These are phyloP conservation scores for Sarcophaga caerulescens DNA, from an alignment of 2,888 invertebrate genomes.

Conservation along the genomic window DNA sequence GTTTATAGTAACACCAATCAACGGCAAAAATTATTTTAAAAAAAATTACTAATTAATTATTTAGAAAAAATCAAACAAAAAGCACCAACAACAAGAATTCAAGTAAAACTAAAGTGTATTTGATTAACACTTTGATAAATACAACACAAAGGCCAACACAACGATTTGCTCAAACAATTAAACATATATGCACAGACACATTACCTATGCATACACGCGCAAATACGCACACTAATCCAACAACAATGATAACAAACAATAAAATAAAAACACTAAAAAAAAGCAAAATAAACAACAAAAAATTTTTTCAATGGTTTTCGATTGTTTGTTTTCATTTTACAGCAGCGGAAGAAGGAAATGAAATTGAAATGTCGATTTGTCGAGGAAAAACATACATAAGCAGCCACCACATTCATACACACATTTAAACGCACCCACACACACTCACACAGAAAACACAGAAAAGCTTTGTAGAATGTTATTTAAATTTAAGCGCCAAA, in stretches of 20 bases:
- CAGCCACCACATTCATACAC: too few species aligned
- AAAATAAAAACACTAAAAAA: constrained; percentile 48
- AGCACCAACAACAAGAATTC: background rate
- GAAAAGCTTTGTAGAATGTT: background rate
- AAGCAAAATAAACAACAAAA: constrained; percentile 31
- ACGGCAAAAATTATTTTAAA: background rate
- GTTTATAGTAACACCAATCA: too few species aligned
- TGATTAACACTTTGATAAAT: constrained; percentile 51
- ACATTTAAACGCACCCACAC: background rate
- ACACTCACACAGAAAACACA: too few species aligned
- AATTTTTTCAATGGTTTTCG: background rate
- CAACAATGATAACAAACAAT: background rate
- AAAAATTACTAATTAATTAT: constrained; percentile 34
- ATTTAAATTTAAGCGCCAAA: constrained; percentile 63
- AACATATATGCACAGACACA: background rate
- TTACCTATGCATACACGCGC: background rate
- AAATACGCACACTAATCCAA: background rate
- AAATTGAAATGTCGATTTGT: constrained; percentile 42
- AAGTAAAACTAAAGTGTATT: constrained; percentile 14
- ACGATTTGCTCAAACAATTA: background rate
- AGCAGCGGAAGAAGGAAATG: constrained; percentile 66
- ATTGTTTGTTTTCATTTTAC: constrained; percentile 25
- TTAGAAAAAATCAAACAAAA: constrained; percentile 41
- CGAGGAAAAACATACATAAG: background rate
- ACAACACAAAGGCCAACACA: background rate